A percentile compares a stretch with the other conserved stretches of the same genome.
These are phyloP conservation scores for Acromyrmex charruanus DNA, from an alignment of 1,140 invertebrate genomes.

Conservation along the genomic window DNA sequence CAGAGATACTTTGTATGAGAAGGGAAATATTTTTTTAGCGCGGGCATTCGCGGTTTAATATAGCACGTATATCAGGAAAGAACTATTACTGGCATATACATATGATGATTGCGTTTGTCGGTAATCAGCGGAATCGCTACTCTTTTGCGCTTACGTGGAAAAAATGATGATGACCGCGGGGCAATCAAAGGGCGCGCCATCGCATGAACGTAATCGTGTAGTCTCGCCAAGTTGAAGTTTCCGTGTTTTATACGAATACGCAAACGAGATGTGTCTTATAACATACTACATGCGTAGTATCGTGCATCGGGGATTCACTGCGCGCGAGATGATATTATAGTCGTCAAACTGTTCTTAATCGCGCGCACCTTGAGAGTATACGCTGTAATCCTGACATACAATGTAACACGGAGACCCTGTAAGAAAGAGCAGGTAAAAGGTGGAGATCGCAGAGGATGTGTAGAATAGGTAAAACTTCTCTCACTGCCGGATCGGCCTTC, in stretches of 20 bases:
- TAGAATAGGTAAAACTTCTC: constrained; percentile 31
- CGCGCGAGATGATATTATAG: constrained; percentile 33
- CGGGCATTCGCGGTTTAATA: neutral
- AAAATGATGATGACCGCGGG: constrained; percentile 43
- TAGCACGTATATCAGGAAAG: constrained; percentile 25
- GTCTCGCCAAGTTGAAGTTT: constrained; percentile 27
- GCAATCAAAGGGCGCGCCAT: constrained; percentile 52
- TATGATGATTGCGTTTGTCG: constrained; percentile 31
- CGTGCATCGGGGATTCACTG: neutral
- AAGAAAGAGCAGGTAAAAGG: neutral
- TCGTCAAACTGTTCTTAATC: constrained; percentile 50
- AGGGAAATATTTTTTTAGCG: constrained; percentile 29
- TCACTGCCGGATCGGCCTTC: neutral
- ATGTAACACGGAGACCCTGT: neutral
- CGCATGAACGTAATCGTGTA: constrained; percentile 49
- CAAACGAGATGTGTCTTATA: constrained; percentile 45
- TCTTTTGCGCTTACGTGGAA: constrained; percentile 10
- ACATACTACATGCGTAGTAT: neutral
- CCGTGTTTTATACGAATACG: constrained; percentile 27
- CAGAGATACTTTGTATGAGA: neutral
- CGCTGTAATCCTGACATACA: constrained; percentile 32
- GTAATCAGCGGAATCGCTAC: constrained; percentile 41
- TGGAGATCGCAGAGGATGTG: constrained; percentile 23
- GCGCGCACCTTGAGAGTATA: neutral
- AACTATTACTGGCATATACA: constrained; percentile 26